Percentiles rank a stretch among this genome's conserved stretches.
These are phyloP conservation scores for Iguana delicatissima DNA, from an alignment of 2,797 vertebrate species.

Conservation along the genomic window DNA sequence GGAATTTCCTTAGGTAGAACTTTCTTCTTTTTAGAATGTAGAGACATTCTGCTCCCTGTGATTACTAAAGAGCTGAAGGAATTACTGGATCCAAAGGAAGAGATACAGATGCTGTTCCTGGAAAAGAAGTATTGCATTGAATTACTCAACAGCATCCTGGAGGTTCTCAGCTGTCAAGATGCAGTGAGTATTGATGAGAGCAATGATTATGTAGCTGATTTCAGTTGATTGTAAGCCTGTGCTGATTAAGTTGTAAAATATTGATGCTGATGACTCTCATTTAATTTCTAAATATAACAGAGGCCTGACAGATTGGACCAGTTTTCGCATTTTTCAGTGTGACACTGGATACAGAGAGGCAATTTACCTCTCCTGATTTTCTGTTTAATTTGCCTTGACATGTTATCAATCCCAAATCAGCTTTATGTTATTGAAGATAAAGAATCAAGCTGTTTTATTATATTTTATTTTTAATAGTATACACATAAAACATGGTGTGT, in stretches of 20 bases:
- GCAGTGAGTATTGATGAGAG: slow-evolving; percentile 83
- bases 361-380: slow-evolving; percentile 21
- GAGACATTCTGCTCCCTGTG: slow-evolving; percentile 94
- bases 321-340: slow-evolving; percentile 59
- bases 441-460: not conserved
- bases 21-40: slow-evolving; percentile 86
- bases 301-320: slow-evolving; percentile 51
- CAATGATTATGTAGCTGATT: slow-evolving; percentile 33
- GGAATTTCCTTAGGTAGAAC: not conserved
- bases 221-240: slow-evolving; percentile 42
- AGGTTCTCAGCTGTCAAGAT: slow-evolving; percentile 91
- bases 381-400: slow-evolving; percentile 33
- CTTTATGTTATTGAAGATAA: not conserved
- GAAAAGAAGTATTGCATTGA: slow-evolving; percentile 89
- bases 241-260: slow-evolving; percentile 74
- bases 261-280: slow-evolving; percentile 69
- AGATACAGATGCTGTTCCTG: slow-evolving; percentile 71
- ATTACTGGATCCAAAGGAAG: slow-evolving; percentile 81
- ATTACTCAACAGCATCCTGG: slow-evolving; percentile 94
- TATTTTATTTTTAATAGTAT: not conserved
- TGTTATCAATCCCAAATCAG: slow-evolving; percentile 27
- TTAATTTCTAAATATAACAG: slow-evolving; percentile 69
- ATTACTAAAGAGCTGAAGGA: slow-evolving; percentile 92
- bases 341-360: not conserved
- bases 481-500: not conserved